Evolutionary conservation across 2,888 invertebrate genomes (phyloP).

Genomic region (Mermis nigrescens): DNA sequence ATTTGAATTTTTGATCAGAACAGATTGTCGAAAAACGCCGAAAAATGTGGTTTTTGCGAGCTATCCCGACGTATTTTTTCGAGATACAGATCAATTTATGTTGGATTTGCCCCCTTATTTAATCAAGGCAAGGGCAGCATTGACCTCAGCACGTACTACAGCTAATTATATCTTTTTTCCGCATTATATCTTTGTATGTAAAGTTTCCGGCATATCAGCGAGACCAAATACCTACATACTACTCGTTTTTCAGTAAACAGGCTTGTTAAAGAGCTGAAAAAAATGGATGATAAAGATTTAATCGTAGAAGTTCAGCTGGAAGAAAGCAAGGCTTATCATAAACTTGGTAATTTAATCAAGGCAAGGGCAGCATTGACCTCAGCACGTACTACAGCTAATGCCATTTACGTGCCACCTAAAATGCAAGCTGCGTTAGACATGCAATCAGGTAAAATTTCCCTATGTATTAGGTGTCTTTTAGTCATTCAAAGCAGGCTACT

Average conservation of each 20-base stretch:
- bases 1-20: background rate
- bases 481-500: background rate
- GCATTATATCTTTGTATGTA: too few relatives aligned
- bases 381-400: constrained; percentile 96
- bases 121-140: constrained; percentile 73
- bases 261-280: constrained; percentile 81
- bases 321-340: constrained; percentile 96
- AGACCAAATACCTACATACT: background rate
- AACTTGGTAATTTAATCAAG: constrained; percentile 83
- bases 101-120: too few relatives aligned
- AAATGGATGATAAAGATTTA: constrained; percentile 93
- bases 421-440: constrained; percentile 91
- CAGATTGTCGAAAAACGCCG: too few relatives aligned
- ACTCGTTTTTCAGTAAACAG: constrained; percentile 41
- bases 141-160: constrained; percentile 95
- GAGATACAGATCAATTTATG: too few relatives aligned
- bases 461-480: too few relatives aligned
- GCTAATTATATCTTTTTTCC: constrained; percentile 98
- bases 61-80: too few relatives aligned
- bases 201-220: too few relatives aligned
- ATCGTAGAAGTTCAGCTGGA: constrained; percentile 90
- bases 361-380: constrained; percentile 82
- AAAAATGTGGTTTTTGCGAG: too few relatives aligned
- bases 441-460: constrained; percentile 52
- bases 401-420: constrained; percentile 95